Evolutionary conservation across 2,797 vertebrate species (phyloP), one percentile per base, ranked within the genome.

Genomic region (Phoxinus dragarum): DNA sequence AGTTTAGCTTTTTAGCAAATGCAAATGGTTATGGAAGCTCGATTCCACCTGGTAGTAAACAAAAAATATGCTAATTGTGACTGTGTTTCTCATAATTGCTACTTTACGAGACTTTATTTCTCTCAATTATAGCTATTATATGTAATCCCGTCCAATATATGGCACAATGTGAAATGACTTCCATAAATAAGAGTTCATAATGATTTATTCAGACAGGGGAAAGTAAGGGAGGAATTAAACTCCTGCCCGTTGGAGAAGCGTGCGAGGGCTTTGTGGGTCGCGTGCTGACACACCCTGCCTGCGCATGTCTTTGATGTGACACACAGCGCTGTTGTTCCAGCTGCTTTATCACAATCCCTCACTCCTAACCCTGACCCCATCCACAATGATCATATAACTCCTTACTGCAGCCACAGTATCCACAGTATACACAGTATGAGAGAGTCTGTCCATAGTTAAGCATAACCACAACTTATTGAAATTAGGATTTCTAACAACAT

Each of bases 261-360:
- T 84, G 83, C 31, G 44, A 69, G 74, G 86, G 86, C 78, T 85
- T 89, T 82, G 74, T 31, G 82, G 80, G 82, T 71, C 84, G 34
- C 36, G 80, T 89, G 88, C 56, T 86, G 1, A 80, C 86, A 80
- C 73, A 56, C 80, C 86, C 68, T 69, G 71, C 82, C 44, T 77
- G 81, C 77, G 81, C 80, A 76, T 72, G 75, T 72, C 54, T 91
- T 89, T 89, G 85, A 88, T 90, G 88, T 86, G 47, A 82, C 81
- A 81, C 79, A 56, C 83, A 49, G 83, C 64, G 73, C 87, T 86
- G 86, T 82, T 88, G 88, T 80, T 86, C 84, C 81, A 85, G 82
- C 84, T 90, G 88, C 85, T 81, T 61, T 74, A 69, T 75, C 34
- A 27, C 52, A 81, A 79, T 78, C 42, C 44, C 47, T 80, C 61